Conservation (phyloP, 64 coral and sea anemone species). For the Actinia equina region DNA sequence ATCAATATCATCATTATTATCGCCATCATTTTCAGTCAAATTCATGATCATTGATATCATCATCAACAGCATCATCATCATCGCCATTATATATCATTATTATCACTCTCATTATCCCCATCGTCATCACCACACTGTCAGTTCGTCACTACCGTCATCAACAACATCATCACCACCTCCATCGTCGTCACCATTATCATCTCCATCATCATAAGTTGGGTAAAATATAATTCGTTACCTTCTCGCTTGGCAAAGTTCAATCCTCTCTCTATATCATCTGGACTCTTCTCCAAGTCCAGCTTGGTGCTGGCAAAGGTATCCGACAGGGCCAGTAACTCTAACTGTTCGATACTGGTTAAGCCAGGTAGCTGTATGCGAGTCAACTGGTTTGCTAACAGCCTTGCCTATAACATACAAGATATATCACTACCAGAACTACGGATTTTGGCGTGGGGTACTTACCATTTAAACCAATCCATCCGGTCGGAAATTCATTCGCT, state of each 20-base stretch:
- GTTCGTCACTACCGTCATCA: not conserved
- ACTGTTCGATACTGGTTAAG: slow-evolving; percentile 89
- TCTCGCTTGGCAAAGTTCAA: slow-evolving; percentile 92
- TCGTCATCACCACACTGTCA: not conserved
- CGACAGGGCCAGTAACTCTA: slow-evolving; percentile 83
- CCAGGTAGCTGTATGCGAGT: slow-evolving; percentile 91
- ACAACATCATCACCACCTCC: not conserved
- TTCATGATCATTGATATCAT: not conserved
- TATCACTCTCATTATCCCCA: not conserved
- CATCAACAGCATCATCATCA: not conserved
- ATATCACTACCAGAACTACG: no score
- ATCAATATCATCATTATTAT: not conserved
- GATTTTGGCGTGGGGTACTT: no score
- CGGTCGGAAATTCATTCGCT: no score
- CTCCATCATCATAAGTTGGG: not conserved
- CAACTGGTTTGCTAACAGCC: slow-evolving; percentile 79
- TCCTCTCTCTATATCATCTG: slow-evolving; percentile 82
- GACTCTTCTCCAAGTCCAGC: slow-evolving; percentile 88
- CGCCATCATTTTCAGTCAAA: not conserved
- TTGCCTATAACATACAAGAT: slow-evolving; percentile 30
- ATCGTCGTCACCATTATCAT: not conserved
- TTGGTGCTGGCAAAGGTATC: slow-evolving; percentile 97
- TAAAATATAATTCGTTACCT: slow-evolving; percentile 17
- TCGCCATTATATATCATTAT: not conserved
- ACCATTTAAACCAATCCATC: no score